phyloP scores from a whole-genome alignment of 2,113 vertebrate species.

The Caretta caretta region DNA sequence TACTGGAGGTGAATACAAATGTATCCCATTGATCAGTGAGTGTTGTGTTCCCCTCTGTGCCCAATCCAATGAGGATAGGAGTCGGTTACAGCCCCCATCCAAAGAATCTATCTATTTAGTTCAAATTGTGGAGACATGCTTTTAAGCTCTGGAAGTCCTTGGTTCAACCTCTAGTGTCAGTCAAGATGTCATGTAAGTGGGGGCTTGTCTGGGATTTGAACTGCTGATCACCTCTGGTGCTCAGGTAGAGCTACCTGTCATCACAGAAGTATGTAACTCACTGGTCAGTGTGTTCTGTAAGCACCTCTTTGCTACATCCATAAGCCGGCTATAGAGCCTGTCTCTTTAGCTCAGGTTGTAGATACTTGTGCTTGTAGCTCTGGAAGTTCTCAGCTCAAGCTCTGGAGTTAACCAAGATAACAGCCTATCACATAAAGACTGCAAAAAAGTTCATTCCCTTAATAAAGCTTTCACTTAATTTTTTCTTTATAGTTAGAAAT shows the following conservation, averaged over 20 bases:
- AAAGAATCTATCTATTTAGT: background rate
- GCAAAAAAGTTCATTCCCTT: too few species aligned
- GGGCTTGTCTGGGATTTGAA: fast-evolving
- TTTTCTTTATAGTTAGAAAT: background rate
- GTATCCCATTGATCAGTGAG: background rate
- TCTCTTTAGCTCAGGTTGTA: too few species aligned
- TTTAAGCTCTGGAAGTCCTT: background rate
- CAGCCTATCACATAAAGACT: too few species aligned
- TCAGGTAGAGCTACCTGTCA: fast-evolving
- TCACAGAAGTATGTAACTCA: background rate
- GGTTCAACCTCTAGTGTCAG: background rate
- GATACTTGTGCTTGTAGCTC: too few species aligned
- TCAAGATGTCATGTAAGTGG: background rate
- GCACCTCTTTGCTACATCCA: background rate
- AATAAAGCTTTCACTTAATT: too few species aligned
- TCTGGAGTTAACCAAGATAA: too few species aligned
- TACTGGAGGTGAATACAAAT: background rate
- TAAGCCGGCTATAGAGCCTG: background rate
- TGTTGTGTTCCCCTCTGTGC: background rate
- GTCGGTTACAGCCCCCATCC: too few species aligned
- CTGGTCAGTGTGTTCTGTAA: fast-evolving
- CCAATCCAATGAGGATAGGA: too few species aligned
- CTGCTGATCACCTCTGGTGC: background rate
- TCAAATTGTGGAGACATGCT: background rate
- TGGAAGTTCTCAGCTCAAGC: background rate